A percentile compares a stretch with the other conserved stretches of the same genome.
Conservation (phyloP, 2,888 invertebrate genomes). For the Graphium colonna region DNA sequence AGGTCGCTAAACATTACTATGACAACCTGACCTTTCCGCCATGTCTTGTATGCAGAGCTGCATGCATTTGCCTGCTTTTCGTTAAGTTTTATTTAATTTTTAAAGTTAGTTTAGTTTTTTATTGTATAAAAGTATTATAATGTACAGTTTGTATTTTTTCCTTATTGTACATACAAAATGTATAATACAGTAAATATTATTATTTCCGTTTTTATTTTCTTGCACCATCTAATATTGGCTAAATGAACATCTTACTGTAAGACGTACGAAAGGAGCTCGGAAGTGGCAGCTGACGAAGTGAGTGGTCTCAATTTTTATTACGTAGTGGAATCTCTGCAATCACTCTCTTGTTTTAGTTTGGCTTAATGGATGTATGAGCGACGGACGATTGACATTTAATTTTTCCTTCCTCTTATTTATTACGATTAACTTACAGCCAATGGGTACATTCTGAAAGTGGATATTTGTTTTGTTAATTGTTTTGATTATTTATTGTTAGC, state of each 20-base stretch:
- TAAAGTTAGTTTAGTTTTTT: constrained; percentile 77
- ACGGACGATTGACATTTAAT: constrained; percentile 48
- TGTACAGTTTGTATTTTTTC: constrained; percentile 76
- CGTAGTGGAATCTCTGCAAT: constrained; percentile 48
- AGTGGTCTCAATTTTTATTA: constrained; percentile 46
- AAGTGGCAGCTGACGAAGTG: constrained; percentile 58
- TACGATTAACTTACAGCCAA: constrained; percentile 43
- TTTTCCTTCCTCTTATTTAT: constrained; percentile 24
- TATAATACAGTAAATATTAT: constrained; percentile 79
- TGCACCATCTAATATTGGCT: constrained; percentile 85
- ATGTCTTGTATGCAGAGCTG: constrained; percentile 82
- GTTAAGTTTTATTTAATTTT: constrained; percentile 80
- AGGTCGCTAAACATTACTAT: constrained; percentile 81
- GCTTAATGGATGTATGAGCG: constrained; percentile 69
- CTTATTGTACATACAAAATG: constrained; percentile 76
- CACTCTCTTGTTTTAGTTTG: constrained; percentile 66
- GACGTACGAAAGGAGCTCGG: constrained; percentile 58
- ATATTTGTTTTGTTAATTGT: constrained; percentile 61
- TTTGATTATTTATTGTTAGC: constrained; percentile 68
- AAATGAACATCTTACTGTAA: constrained; percentile 84
- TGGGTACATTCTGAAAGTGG: constrained; percentile 57
- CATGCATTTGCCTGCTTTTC: constrained; percentile 87
- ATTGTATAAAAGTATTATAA: constrained; percentile 75
- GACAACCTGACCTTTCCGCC: constrained; percentile 85
- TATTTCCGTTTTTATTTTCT: constrained; percentile 83